phyloP scores from a whole-genome alignment of 2,113 vertebrate genomes.

The Empidonax traillii region DNA sequence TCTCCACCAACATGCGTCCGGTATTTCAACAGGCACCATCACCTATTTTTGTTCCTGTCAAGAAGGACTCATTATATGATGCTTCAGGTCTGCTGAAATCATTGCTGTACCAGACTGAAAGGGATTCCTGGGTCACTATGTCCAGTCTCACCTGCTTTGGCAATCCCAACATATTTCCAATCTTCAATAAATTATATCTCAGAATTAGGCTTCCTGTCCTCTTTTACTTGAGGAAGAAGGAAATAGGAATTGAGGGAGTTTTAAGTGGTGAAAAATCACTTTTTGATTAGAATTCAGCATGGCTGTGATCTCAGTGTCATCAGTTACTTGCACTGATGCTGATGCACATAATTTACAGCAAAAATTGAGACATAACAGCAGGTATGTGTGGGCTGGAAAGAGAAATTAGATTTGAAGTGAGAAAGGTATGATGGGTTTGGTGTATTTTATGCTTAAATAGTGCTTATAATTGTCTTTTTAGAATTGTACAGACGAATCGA shows the following conservation, averaged over 20 bases:
- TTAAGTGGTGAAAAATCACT: not conserved
- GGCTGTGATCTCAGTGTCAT: not conserved
- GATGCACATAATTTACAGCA: slow-evolving; percentile 4
- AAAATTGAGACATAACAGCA: slow-evolving; percentile 8
- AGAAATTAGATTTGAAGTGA: slow-evolving; percentile 2
- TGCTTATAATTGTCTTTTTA: not conserved
- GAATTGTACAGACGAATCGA: not conserved
- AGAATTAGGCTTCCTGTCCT: not conserved
- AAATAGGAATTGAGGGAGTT: not conserved
- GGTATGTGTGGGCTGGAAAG: not conserved
- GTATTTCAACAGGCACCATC: not conserved
- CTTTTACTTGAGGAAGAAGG: not conserved
- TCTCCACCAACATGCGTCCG: not conserved
- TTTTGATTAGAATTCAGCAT: slow-evolving; percentile 6
- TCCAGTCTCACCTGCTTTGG: not conserved
- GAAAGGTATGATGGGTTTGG: not conserved
- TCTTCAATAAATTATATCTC: not conserved
- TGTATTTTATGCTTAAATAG: slow-evolving; percentile 10
- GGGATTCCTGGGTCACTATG: not conserved
- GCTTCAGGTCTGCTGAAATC: not conserved
- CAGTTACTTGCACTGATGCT: not conserved
- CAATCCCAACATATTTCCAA: not conserved
- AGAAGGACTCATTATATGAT: not conserved
- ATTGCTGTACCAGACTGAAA: not conserved
- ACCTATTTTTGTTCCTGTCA: not conserved